These are phyloP conservation scores for Cyprinus carpio DNA, from an alignment of 2,113 vertebrate genomes.

Conservation along the genomic window DNA sequence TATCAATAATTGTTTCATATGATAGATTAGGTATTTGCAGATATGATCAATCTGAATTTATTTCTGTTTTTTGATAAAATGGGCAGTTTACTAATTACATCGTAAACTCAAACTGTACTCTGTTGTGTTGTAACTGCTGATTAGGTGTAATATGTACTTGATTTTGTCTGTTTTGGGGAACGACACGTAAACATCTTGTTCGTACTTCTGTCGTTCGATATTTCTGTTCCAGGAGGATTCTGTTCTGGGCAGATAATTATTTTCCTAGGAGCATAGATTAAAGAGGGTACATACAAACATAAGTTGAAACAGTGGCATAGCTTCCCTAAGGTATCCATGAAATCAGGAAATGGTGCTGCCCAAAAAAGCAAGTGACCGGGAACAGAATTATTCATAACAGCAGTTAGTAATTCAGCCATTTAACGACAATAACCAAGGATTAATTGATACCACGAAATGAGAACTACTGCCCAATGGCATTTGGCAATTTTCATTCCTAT, in stretches of 20 bases:
- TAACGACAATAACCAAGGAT: not conserved
- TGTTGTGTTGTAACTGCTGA: too few relatives aligned
- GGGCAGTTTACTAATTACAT: not conserved
- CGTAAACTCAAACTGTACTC: too few relatives aligned
- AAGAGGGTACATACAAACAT: not conserved
- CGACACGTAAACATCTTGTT: not conserved
- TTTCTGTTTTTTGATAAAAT: too few relatives aligned
- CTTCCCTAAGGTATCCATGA: slow-evolving; percentile 1
- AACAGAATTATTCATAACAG: not conserved
- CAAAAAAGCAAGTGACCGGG: not conserved
- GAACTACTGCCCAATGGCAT: not conserved
- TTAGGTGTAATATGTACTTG: not conserved
- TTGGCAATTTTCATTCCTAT: not conserved
- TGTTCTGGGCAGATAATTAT: not conserved
- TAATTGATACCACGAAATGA: not conserved
- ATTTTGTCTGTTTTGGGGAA: not conserved
- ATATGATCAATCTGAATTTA: not conserved
- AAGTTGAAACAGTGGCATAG: not conserved
- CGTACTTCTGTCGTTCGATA: not conserved
- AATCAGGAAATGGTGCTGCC: not conserved
- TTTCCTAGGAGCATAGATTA: slow-evolving; percentile 4
- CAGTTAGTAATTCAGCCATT: not conserved
- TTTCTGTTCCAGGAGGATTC: not conserved
- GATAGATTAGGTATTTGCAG: not conserved
- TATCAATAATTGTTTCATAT: not conserved